A percentile compares a stretch with the other conserved stretches of the same genome.
Evolutionary conservation across 2,888 invertebrate species (phyloP).

Genomic region (Salticus scenicus): DNA sequence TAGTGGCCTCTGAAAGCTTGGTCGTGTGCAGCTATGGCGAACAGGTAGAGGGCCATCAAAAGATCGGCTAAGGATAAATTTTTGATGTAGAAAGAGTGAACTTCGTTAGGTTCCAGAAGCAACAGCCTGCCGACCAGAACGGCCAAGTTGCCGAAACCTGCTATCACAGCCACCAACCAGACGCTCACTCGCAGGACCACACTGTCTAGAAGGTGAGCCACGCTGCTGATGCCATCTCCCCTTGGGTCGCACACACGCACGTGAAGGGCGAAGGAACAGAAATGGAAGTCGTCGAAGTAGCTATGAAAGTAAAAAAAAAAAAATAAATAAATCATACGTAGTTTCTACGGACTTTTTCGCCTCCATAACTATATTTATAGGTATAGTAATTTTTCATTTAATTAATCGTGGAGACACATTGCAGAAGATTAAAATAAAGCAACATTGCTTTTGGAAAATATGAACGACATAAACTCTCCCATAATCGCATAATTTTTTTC

Average conservation of each 20-base stretch:
- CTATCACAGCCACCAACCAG: slow-evolving; percentile 81
- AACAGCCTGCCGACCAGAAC: slow-evolving; percentile 80
- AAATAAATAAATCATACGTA: no score
- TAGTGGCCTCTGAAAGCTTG: slow-evolving; percentile 79
- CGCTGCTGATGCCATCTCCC: slow-evolving; percentile 81
- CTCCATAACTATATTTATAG: no score
- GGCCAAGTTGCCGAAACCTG: slow-evolving; percentile 80
- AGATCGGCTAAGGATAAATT: slow-evolving; percentile 81
- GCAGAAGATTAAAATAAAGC: no score
- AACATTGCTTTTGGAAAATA: no score
- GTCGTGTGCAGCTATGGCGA: slow-evolving; percentile 80
- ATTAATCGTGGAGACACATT: no score
- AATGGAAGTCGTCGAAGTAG: slow-evolving; percentile 80
- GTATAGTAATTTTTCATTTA: no score
- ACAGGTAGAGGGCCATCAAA: slow-evolving; percentile 81
- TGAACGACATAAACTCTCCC: no score
- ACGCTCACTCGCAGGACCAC: slow-evolving; percentile 78
- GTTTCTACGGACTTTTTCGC: no score
- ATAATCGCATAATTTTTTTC: no score
- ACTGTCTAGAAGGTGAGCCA: slow-evolving; percentile 80
- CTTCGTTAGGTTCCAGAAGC: slow-evolving; percentile 79
- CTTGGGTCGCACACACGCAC: slow-evolving; percentile 80
- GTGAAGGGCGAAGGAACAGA: slow-evolving; percentile 79
- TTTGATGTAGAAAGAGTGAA: slow-evolving; percentile 80
- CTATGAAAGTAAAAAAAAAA: no score